Percentiles rank a stretch among this genome's conserved stretches.
phyloP scores from a whole-genome alignment of 2,797 vertebrate species.

The Chlorospingus flavigularis region DNA sequence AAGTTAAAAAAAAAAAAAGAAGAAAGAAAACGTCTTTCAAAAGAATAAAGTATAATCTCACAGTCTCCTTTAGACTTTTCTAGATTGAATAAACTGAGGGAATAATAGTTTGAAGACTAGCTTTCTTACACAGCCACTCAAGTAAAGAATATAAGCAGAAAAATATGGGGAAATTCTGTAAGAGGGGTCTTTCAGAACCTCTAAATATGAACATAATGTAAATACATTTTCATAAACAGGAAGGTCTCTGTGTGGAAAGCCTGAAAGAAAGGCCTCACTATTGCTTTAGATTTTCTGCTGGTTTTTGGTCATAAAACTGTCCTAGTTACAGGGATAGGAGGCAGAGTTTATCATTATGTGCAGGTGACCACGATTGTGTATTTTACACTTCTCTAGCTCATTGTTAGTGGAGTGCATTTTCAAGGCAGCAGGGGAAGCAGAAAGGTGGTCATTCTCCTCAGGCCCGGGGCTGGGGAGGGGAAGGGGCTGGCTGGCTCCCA shows the following conservation, averaged over 20 bases:
- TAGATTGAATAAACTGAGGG: not conserved
- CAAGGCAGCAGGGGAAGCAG: too few species aligned
- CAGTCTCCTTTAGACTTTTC: not conserved
- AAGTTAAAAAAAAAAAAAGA: not conserved
- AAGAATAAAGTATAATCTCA: not conserved
- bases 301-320: not conserved
- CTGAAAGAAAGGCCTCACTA: not conserved
- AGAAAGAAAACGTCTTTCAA: not conserved
- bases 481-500: fast-evolving
- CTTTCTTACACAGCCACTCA: not conserved
- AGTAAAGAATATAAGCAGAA: not conserved
- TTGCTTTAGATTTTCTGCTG: not conserved
- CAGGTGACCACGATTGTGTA: too few species aligned
- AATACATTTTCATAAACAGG: not conserved
- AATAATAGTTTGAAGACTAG: not conserved
- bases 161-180: not conserved
- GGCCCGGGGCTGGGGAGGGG: fast-evolving
- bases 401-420: fast-evolving
- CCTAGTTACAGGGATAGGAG: not conserved
- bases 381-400: not conserved
- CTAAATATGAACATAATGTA: not conserved
- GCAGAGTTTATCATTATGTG: not conserved
- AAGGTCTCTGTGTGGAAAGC: not conserved
- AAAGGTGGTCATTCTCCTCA: not conserved
- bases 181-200: not conserved